Evolutionary conservation across 1,140 invertebrate species (phyloP), one percentile per base, ranked within the genome.

Genomic region (Drosophila serrata): DNA sequence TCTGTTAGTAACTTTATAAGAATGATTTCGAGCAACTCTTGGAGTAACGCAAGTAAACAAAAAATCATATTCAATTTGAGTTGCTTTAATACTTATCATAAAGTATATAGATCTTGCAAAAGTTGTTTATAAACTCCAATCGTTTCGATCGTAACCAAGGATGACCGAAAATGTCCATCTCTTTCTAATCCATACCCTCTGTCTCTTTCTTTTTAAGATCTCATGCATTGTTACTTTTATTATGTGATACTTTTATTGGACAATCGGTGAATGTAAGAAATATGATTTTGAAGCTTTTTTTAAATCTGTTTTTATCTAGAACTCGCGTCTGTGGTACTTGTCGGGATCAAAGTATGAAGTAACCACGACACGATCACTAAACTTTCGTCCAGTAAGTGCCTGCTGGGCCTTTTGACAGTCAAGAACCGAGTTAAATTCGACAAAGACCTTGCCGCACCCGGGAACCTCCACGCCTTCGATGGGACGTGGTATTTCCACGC

Each of bases 331-430:
- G 93, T 99, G 98, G 94, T 99, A 99, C 93, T 98, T 98, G 92
- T 99, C 99, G 12, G 98, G 98, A 93, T 99, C 99, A 93, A 98
- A 99, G 93, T 99, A 99, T 2, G 98, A 99, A 11, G 99, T 99
- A 13, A 99, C 98, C 11, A 99, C 99, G 40, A 99, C 98, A 59
- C 99, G 95, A 93, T 99, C 99, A 82, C 98, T 99, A 94, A 99
- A 99, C 93, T 99, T 99, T 49, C 99, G 95, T 51, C 99, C 99
- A 43, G 99, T 99, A 4, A 99, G 94, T 4, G 98, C 97, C 91
- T 99, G 98, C 93, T 99, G 99, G 6, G 99, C 99, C 91, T 99
- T 99, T 93, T 99, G 99, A 93, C 99, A 99, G 84, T 99, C 99
- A 24, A 97, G 95, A 42, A 98, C 96, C 60, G 97, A 98, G 93